phyloP scores from a whole-genome alignment of 2,797 vertebrate species.

The Parauchenoglanis ngamensis region DNA sequence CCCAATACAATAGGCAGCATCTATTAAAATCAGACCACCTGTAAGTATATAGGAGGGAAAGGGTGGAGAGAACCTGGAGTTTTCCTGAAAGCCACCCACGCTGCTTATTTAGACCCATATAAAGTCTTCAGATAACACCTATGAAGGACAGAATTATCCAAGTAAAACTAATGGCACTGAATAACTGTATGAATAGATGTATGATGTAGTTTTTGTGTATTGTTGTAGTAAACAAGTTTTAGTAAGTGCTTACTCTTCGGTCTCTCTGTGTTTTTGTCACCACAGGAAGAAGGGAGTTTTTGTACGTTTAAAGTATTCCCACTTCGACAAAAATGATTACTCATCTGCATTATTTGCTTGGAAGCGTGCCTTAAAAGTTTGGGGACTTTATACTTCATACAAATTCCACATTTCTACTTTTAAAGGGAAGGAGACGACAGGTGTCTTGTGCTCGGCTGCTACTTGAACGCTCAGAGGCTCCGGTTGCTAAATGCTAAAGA shows the following conservation, averaged over 20 bases:
- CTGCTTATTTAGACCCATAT: not conserved
- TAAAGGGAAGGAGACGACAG: not conserved
- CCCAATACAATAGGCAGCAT: not conserved
- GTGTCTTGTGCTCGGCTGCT: not conserved
- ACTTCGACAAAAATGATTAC: not conserved
- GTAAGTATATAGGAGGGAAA: not conserved
- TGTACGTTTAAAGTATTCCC: not conserved
- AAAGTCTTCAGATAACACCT: not conserved
- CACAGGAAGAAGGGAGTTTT: constrained; percentile 13
- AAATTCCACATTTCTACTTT: not conserved
- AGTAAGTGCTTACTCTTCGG: not conserved
- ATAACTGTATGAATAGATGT: not conserved
- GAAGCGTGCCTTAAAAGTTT: not conserved
- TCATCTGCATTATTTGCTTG: not conserved
- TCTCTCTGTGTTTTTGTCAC: constrained; percentile 39
- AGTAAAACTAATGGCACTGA: not conserved
- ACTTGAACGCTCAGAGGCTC: not conserved
- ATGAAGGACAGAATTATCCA: not conserved
- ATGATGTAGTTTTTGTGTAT: not conserved
- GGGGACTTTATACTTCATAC: not conserved
- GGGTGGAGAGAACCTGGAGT: not conserved
- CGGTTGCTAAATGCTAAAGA: not conserved
- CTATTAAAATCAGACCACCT: not conserved
- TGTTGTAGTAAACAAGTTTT: not conserved
- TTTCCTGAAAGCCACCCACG: not conserved